A percentile compares a stretch with the other conserved stretches of the same genome.
phyloP scores from a whole-genome alignment of 1,140 invertebrate species.

The Macrostomum lignano region DNA sequence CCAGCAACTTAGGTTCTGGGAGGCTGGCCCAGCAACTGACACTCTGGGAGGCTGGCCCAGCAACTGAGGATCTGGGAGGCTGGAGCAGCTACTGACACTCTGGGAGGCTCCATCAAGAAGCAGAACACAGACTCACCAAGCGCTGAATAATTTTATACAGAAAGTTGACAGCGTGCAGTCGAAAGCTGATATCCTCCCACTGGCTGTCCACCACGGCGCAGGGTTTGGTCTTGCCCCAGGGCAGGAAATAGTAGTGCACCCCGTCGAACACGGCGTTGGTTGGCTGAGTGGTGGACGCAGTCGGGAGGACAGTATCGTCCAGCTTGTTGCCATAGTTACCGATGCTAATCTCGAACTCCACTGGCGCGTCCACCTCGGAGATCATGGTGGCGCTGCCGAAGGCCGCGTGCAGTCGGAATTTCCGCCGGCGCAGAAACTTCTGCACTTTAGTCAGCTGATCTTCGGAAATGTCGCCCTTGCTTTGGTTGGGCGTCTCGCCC shows the following conservation, averaged over 20 bases:
- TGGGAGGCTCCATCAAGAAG: too few species aligned
- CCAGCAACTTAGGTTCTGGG: too few species aligned
- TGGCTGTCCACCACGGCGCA: conserved; percentile 27
- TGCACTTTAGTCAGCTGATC: too few species aligned
- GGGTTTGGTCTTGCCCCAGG: conserved; percentile 29
- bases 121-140: conserved; percentile 15
- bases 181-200: conserved; percentile 30
- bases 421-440: conserved; percentile 26
- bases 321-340: conserved; percentile 31
- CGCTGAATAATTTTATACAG: conserved; percentile 17
- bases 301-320: conserved; percentile 25
- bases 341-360: conserved; percentile 30
- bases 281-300: conserved; percentile 29
- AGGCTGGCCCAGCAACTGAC: too few species aligned
- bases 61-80: too few species aligned
- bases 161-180: conserved; percentile 27
- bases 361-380: conserved; percentile 21
- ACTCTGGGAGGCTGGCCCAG: too few species aligned
- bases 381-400: conserved; percentile 29
- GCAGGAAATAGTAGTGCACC: conserved; percentile 31
- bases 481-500: neutral
- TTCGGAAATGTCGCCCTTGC: too few species aligned
- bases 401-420: conserved; percentile 26
- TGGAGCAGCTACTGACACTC: too few species aligned
- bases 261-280: conserved; percentile 33